phyloP scores from a whole-genome alignment of 2,888 invertebrate species.

The Hirtodrosophila cameraria region DNA sequence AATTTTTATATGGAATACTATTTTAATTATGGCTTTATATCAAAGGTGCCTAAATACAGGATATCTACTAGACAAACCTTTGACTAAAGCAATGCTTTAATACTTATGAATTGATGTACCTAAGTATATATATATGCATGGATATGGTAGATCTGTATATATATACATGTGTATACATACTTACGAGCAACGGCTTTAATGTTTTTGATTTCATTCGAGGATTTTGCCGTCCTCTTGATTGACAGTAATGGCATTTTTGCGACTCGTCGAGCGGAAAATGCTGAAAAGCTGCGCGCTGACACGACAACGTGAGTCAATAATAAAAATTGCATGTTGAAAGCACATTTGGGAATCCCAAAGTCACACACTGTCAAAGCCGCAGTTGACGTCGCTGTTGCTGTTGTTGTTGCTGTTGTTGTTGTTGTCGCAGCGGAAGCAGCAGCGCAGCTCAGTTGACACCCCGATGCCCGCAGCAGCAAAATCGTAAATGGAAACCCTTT shows the following conservation, averaged over 20 bases:
- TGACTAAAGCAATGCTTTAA: too few species aligned
- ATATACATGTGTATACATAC: constrained; percentile 1
- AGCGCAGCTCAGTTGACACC: constrained; percentile 63
- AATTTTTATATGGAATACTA: too few species aligned
- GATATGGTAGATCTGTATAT: too few species aligned
- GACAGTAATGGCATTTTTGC: constrained; percentile 80
- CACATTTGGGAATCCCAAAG: constrained; percentile 75
- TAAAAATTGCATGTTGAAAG: constrained; percentile 77
- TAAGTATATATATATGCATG: too few species aligned
- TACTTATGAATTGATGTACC: not conserved
- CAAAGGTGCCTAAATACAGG: too few species aligned
- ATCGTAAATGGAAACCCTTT: constrained; percentile 68
- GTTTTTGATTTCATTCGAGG: constrained; percentile 52
- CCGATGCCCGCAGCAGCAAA: constrained; percentile 32
- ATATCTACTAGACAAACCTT: too few species aligned
- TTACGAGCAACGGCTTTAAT: constrained; percentile 59
- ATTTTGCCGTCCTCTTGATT: constrained; percentile 67
- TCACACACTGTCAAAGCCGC: constrained; percentile 58
- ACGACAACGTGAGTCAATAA: constrained; percentile 77
- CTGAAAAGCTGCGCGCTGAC: constrained; percentile 74
- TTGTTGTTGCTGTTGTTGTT: constrained; percentile 20
- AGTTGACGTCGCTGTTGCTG: constrained; percentile 20
- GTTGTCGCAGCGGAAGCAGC: constrained; percentile 49
- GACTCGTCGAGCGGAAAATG: constrained; percentile 77
- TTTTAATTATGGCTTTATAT: too few species aligned